Base-by-base conservation (phyloP, 2,113 vertebrate species). In the Silurus meridionalis region DNA sequence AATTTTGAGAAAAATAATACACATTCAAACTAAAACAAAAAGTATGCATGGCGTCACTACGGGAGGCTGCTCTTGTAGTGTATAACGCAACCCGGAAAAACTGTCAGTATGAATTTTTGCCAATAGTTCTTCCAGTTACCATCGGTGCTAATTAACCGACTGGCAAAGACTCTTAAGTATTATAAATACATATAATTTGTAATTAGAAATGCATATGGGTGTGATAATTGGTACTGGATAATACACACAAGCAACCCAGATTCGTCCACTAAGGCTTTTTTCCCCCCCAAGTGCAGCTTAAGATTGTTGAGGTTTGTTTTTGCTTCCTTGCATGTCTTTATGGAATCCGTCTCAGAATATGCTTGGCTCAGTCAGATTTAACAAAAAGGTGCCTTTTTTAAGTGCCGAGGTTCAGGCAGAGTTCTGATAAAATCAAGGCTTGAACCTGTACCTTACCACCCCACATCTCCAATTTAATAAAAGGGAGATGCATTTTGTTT, bases 361-460 rank as follows among this genome's bases (percentile, higher is more conserved):
- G 25, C 21, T 81, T 61, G 14, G n/a, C n/a, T 58, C 57, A 15
- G 55, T 25, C 7, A 79, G 53, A 79, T 58, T 79, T 58, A 14
- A 57, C 8, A 10, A n/a, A 37, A 48, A 48, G 84, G 21, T 69
- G n/a, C 57, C 13, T 7, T 46, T 37, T 84, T 75, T 5, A 57
- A 61, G 63, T 52, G 19, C n/a, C 52, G 10, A 8, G 48, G 37
- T 57, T 55, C 19, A 14, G 46, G 7, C 46, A 64, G n/a, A 75
- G 25, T n/a, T 75, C 69, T n/a, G 67, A 50, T 66, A 66, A 37
- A 82, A 82, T 77, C 58, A 60, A 46, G n/a, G 80, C 58, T 10
- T 74, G 64, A 46, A 28, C 78, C 6, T 72, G 25, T 46, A n/a
- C 50, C 53, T 17, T n/a, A 60, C 6, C 52, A 58, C 8, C 57